Base-by-base conservation (phyloP, 2,797 vertebrate species). In the Chaetodon trifasciatus region DNA sequence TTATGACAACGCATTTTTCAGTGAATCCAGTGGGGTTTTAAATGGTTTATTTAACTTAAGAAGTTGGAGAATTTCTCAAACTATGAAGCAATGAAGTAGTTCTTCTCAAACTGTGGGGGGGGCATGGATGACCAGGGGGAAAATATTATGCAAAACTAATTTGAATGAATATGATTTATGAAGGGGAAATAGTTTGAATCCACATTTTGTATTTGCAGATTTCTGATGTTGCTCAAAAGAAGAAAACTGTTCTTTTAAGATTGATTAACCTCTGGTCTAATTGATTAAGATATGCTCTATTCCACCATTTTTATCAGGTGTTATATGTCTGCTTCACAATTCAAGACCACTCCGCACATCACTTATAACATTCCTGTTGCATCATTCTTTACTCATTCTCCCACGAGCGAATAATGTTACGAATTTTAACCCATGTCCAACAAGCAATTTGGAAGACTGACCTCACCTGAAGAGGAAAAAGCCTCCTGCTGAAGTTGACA, bases 341-440 rank as follows among this genome's bases (percentile, higher is more conserved):
- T 68, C 37, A 12, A 39, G 8, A 13, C 6, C 69, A 49, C 46
- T 47, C 19, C 7, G 50, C 17, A 42, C 58, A 60, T 42, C 68
- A 52, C 60, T 55, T 60, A 4, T 10, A 35, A 44, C 61, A 39
- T 52, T 70, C 21, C 24, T 37, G 28, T 79, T 75, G 39, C 76
- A 61, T 70, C 64, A 73, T 23, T 19, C 37, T 58, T 83, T 24
- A 53, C 66, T 77, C 44, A 56, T 44, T 73, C 42, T 74, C 42
- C 32, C 21, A 46, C n/a, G 7, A 79, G 53, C 2, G 1, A 66
- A 37, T 44, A 80, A 60, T 50, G 52, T 63, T 50, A 44, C 16
- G 0, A 32, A 23, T 60, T 47, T 69, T 28, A 52, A 76, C 39
- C 60, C 44, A 28, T 72, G 64, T 82, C 23, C 46, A 76, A 78